phyloP scores from a whole-genome alignment of 2,113 vertebrate genomes.

The Arvicanthis niloticus region DNA sequence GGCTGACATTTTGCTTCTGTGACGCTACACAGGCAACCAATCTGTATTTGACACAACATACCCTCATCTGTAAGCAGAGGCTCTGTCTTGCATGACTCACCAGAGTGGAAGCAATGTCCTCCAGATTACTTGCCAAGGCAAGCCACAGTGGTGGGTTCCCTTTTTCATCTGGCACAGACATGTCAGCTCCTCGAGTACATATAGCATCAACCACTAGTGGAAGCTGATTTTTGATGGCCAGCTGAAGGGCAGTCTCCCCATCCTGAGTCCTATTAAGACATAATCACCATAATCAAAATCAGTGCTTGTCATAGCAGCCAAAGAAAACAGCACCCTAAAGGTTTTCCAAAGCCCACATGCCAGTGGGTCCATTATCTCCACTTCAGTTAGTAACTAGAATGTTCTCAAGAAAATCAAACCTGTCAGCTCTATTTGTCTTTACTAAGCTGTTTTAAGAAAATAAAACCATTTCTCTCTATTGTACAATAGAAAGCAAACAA shows the following conservation, averaged over 20 bases:
- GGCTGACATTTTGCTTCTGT: background rate
- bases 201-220: constrained; percentile 98
- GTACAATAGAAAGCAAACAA: background rate
- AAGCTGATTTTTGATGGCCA: constrained; percentile 97
- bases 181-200: constrained; percentile 97
- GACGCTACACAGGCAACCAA: background rate
- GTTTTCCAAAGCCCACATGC: background rate
- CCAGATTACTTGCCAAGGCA: constrained; percentile 92
- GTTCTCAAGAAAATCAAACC: constrained; percentile 3
- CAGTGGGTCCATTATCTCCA: background rate
- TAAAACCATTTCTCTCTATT: background rate
- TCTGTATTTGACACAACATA: background rate
- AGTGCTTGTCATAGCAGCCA: background rate
- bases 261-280: constrained; percentile 92
- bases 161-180: constrained; percentile 96
- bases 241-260: constrained; percentile 95
- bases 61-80: background rate
- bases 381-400: background rate
- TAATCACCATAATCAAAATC: background rate
- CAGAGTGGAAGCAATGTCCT: constrained; percentile 98
- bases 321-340: background rate
- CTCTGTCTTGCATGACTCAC: constrained; percentile 84
- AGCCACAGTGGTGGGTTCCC: constrained; percentile 97
- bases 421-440: background rate
- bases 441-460: background rate